phyloP scores from a whole-genome alignment of 2,888 invertebrate genomes.

The Tuberolachnus salignus region DNA sequence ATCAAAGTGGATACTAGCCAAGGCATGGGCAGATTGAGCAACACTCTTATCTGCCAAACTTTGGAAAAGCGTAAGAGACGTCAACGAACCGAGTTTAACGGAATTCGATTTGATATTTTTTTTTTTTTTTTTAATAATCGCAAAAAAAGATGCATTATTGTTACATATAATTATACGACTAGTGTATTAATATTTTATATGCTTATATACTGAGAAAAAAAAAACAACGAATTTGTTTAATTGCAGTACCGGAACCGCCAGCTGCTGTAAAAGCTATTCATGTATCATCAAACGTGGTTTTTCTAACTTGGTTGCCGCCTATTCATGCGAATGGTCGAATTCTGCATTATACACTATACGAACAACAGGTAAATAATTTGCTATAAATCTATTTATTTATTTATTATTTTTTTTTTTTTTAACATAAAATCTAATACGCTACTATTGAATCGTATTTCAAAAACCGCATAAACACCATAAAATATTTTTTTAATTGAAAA shows the following conservation, averaged over 20 bases:
- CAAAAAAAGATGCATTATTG: too few relatives aligned
- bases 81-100: background rate
- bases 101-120: background rate
- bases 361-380: conserved; percentile 56
- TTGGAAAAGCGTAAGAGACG: conserved; percentile 38
- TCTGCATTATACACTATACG: conserved; percentile 69
- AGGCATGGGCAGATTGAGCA: conserved; percentile 43
- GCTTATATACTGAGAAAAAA: background rate
- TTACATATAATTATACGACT: too few relatives aligned
- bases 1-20: conserved; percentile 44
- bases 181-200: background rate
- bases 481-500: too few relatives aligned
- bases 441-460: too few relatives aligned
- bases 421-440: too few relatives aligned
- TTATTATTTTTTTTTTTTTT: too few relatives aligned
- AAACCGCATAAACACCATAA: too few relatives aligned
- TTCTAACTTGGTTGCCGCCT: conserved; percentile 73
- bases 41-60: conserved; percentile 43
- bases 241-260: conserved; percentile 68
- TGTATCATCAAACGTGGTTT: conserved; percentile 67
- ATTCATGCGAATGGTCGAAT: conserved; percentile 69
- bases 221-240: background rate
- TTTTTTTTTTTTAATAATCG: background rate
- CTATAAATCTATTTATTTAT: too few relatives aligned
- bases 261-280: conserved; percentile 70